Evolutionary conservation across 2,888 invertebrate genomes (phyloP), one percentile per base, ranked within the genome.

Genomic region (Hipparchia semele): DNA sequence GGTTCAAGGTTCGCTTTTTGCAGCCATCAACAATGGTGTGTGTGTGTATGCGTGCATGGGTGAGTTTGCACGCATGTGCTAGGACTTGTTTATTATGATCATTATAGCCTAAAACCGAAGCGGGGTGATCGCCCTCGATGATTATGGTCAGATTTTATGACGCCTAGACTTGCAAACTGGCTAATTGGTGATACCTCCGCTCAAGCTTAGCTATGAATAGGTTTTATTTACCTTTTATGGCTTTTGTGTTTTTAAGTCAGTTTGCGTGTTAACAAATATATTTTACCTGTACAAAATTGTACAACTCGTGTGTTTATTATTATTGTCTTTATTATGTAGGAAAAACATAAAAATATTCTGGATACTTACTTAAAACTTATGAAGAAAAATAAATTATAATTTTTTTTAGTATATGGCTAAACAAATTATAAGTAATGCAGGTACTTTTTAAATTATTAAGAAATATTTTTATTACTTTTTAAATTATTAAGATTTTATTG

Each of bases 1-100:
- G 89, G 94, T 94, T 94, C 94, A 94, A 94, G 94, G 93, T 86
- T 90, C 84, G 82, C 87, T 93, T 92, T 94, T 93, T 92, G 90
- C 90, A 86, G 81, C 79, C 79, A 81, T 77, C 83, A 89, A 89
- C 87, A 90, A 90, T 87, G 84, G 74, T 76, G 68, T 77, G 73
- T 75, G 73, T 58, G 70, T 78, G 68, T 67, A 64, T 78, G 73
- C 77, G 71, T 69, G 68, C 72, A 71, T 78, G 66, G 73, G 72
- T 76, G 71, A 74, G 74, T 75, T 49, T 60, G 60, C 60, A 39
- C 59, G 54, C 64, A 64, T 64, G 62, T 61, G 68, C 73, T 77
- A 75, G 72, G 68, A 74, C 65, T 72, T 65, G 73, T 70, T 70
- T 66, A 73, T 77, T 73, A 75, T 76, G 68, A 65, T 77, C 77